Base-by-base conservation (phyloP, 2,113 vertebrate species). In the Cervus canadensis region DNA sequence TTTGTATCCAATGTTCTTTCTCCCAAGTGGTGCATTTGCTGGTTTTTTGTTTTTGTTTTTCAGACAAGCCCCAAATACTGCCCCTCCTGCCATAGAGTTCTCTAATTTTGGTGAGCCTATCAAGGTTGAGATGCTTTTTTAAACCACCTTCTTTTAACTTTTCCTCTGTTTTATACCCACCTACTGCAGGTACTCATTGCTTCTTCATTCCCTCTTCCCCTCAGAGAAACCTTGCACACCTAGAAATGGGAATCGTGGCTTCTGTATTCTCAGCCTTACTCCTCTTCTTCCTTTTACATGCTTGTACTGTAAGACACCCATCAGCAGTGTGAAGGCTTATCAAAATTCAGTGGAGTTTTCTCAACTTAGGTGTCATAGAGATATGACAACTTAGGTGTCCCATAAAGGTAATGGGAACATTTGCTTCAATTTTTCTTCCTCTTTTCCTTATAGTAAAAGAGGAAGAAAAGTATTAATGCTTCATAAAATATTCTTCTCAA, bases 61-160 rank as follows among this genome's bases (percentile, higher is more conserved):
- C 40, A 81, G 15, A 3, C 5, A 74, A 0, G 17, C 17, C 12
- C 21, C 28, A 5, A 50, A 21, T 9, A 52, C 3, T 5, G 7
- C 43, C 6, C 16, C 36, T 54, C 15, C 13, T 19, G 13, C 23
- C 36, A 52, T 11, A 14, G 5, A 26, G 2, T 26, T 82, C 21
- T 74, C 45, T 57, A 25, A 45, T 79, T 71, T 48, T 25, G 14
- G 4, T 25, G 0, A 25, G 11, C 17, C 23, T n/a, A 6, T 56
- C 4, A 62, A 9, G 1, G 4, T 25, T 28, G 4, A 64, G 36
- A 36, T 62, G 12, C 7, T 57, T 54, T 52, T 23, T 50, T 2
- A 25, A 79, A 21, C 4, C 36, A 28, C 11, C 26, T 83, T 60
- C 21, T 67, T 82, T 3, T 2, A 59, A 16, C 9, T 33, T 54